Evolutionary conservation across 2,888 invertebrate species (phyloP), one percentile per base, ranked within the genome.

Genomic region (Linyphia triangularis): DNA sequence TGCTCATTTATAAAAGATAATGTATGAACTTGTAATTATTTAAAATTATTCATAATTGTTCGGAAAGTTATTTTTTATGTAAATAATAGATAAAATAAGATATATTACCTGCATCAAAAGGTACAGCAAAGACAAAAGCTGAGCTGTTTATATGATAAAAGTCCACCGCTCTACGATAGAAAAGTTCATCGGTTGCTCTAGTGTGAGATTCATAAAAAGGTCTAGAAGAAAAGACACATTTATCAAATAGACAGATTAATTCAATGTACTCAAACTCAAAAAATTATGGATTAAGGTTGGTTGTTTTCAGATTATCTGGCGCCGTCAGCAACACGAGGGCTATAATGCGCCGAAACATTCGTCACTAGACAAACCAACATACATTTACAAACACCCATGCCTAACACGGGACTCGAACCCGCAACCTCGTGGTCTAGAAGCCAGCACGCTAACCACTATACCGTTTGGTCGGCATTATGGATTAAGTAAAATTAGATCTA

Each of bases 151-250:
- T 70, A 28, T 81, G 75, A 92, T 97, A 96, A 91, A 97, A 97
- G 92, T 98, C 97, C 0, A 98, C 96, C 0, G 98, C 97, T 78
- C 98, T 94, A 91, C 96, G 96, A 92, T 97, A 98, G 97, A 97
- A 98, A 40, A 96, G 95, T 86, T 96, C 96, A 92, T 98, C 97
- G 93, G 96, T 96, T 0, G 97, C 96, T 67, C 95, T 88, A n/a
- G 89, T 89, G 30, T 90, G 85, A 33, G 70, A 73, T 70, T 89
- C 88, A 28, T 85, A 89, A 40, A 90, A 90, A 69, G 89, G 88
- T 51, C 88, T 90, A 28, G 4, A 57, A 75, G 9, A 59, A 43
- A 70, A 73, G 9, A 33, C 19, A 69, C 10, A 37, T 4, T 57
- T 73, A 9, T 24, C 10, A 6, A 33, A 0, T 51, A 51, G 26